Evolutionary conservation across 1,140 invertebrate genomes (phyloP).

Genomic region (Zaprionus camerounensis): DNA sequence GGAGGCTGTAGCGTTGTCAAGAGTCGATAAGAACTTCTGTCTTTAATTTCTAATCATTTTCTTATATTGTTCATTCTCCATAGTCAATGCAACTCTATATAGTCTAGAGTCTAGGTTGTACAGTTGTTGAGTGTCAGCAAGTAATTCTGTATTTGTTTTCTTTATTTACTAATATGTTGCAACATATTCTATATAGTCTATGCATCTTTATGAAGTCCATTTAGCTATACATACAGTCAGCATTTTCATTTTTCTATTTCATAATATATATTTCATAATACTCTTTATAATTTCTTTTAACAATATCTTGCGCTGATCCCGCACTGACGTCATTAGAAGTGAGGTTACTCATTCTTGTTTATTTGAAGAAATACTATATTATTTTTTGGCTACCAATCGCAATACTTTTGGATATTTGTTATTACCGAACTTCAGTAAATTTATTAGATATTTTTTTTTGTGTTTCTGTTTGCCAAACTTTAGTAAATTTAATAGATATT

Average conservation of each 20-base stretch:
- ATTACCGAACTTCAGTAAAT: constrained; percentile 28
- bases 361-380: constrained; percentile 24
- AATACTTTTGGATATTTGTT: constrained; percentile 11
- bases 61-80: no score
- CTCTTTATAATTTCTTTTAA: constrained; percentile 56
- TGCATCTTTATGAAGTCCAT: no score
- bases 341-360: constrained; percentile 27
- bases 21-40: no score
- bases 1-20: no score
- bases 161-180: no score
- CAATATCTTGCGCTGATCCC: constrained; percentile 35
- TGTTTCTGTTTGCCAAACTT: constrained; percentile 20
- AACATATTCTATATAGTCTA: no score
- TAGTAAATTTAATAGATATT: constrained; percentile 20
- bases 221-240: no score
- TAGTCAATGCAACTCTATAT: no score
- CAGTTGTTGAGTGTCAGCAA: no score
- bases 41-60: no score
- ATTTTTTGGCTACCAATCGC: constrained; percentile 35
- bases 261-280: constrained; percentile 48
- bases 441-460: constrained; percentile 19
- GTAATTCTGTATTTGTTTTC: no score
- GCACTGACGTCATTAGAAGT: constrained; percentile 73
- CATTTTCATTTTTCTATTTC: constrained; percentile 46
- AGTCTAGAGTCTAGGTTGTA: no score